phyloP scores from a whole-genome alignment of 2,113 vertebrate genomes.

The Gasterosteus aculeatus region DNA sequence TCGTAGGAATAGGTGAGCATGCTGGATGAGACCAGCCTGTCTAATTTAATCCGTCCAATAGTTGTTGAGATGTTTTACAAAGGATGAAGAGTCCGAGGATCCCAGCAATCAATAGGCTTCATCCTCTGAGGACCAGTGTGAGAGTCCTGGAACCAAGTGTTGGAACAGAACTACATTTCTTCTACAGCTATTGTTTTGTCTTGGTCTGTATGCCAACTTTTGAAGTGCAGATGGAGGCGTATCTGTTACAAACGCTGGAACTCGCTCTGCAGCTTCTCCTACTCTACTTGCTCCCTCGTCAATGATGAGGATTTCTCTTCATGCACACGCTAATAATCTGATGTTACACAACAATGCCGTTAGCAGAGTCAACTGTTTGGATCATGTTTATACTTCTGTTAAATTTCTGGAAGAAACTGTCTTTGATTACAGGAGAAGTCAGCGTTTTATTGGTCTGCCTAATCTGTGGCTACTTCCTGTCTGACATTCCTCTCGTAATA shows the following conservation, averaged over 20 bases:
- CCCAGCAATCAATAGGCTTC: background rate
- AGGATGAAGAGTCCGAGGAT: background rate
- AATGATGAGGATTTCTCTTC: conserved; percentile 1
- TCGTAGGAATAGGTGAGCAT: background rate
- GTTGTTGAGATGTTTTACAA: background rate
- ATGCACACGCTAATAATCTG: conserved; percentile 1
- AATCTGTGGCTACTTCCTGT: conserved; percentile 17
- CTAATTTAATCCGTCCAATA: background rate
- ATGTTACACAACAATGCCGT: conserved; percentile 14
- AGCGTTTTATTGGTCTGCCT: background rate
- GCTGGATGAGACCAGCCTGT: background rate
- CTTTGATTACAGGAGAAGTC: background rate
- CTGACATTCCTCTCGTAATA: conserved; percentile 57
- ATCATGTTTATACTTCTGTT: background rate
- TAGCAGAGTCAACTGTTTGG: background rate
- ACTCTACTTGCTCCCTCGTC: background rate
- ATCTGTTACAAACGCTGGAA: background rate
- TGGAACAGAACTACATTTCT: background rate
- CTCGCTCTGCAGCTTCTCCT: background rate
- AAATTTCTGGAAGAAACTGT: conserved; percentile 10
- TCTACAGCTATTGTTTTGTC: background rate
- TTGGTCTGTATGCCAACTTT: background rate
- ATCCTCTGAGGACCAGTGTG: background rate
- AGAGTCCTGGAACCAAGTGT: background rate
- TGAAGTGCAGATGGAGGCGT: background rate